phyloP scores from a whole-genome alignment of 2,888 invertebrate genomes.

The Pogonocherus hispidulus region DNA sequence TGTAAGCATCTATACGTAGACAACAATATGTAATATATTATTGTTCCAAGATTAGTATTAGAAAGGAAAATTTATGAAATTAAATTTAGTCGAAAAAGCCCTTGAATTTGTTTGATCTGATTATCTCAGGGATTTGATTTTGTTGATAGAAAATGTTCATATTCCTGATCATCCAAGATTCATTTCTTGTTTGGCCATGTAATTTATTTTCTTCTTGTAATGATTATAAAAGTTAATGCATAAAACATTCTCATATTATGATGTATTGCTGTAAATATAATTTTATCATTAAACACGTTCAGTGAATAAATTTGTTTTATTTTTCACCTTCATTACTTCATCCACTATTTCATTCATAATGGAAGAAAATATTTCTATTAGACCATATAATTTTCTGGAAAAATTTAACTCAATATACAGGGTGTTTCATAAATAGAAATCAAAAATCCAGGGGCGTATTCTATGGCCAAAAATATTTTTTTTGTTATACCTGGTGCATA shows the following conservation, averaged over 20 bases:
- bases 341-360: not conserved
- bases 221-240: conserved; percentile 24
- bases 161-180: conserved; percentile 44
- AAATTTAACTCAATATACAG: no score
- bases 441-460: no score
- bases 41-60: conserved; percentile 48
- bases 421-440: no score
- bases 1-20: conserved; percentile 45
- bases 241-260: conserved; percentile 42
- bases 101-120: conserved; percentile 54
- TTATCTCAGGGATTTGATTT: conserved; percentile 59
- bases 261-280: conserved; percentile 56
- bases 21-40: conserved; percentile 47
- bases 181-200: conserved; percentile 35
- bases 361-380: no score
- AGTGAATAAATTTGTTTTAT: conserved; percentile 40
- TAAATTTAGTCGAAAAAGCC: conserved; percentile 16
- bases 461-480: no score
- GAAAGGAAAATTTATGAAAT: not conserved
- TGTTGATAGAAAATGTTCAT: conserved; percentile 37
- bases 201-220: conserved; percentile 29
- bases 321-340: not conserved
- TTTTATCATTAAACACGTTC: conserved; percentile 54
- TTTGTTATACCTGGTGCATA: no score
- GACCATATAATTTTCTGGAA: no score